phyloP scores from a whole-genome alignment of 2,888 invertebrate species.

The Melolontha melolontha region DNA sequence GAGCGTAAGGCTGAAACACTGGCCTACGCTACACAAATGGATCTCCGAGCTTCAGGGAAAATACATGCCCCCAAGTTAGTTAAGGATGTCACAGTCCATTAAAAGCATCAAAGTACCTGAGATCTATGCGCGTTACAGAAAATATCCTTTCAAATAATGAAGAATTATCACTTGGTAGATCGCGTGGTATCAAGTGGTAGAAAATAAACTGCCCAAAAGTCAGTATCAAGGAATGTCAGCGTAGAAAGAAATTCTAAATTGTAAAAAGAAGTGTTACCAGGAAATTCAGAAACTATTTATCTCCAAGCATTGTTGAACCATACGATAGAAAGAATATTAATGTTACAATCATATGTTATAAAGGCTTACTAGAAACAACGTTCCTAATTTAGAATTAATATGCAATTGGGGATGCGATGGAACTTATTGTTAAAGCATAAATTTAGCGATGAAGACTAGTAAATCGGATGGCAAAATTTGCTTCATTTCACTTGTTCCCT shows the following conservation, averaged over 20 bases:
- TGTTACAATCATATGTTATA: slow-evolving; percentile 37
- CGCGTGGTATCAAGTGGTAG: too few relatives aligned
- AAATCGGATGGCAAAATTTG: slow-evolving; percentile 42
- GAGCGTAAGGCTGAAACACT: slow-evolving; percentile 38
- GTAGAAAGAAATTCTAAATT: slow-evolving; percentile 45
- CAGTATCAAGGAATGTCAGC: slow-evolving; percentile 26
- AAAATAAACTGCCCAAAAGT: slow-evolving; percentile 36
- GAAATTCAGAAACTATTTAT: slow-evolving; percentile 44
- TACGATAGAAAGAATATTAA: slow-evolving; percentile 46
- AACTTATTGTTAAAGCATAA: slow-evolving; percentile 46
- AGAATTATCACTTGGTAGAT: slow-evolving; percentile 43
- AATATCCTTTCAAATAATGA: slow-evolving; percentile 4
- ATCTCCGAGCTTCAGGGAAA: slow-evolving; percentile 47
- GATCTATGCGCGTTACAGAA: slow-evolving; percentile 23
- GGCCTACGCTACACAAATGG: slow-evolving; percentile 48
- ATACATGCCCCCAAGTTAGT: slow-evolving; percentile 47
- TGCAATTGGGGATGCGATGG: slow-evolving; percentile 52
- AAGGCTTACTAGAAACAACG: slow-evolving; percentile 24
- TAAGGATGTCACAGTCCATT: slow-evolving; percentile 45
- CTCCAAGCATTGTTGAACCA: slow-evolving; percentile 50
- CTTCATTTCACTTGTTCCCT: slow-evolving; percentile 47
- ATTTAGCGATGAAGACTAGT: slow-evolving; percentile 36
- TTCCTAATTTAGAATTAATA: slow-evolving; percentile 45
- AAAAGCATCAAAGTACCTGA: slow-evolving; percentile 45
- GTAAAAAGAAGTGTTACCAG: slow-evolving; percentile 50